Percentiles rank a stretch among this genome's conserved stretches.
phyloP scores from a whole-genome alignment of 2,888 invertebrate species.

The Dolichopus griseipennis region DNA sequence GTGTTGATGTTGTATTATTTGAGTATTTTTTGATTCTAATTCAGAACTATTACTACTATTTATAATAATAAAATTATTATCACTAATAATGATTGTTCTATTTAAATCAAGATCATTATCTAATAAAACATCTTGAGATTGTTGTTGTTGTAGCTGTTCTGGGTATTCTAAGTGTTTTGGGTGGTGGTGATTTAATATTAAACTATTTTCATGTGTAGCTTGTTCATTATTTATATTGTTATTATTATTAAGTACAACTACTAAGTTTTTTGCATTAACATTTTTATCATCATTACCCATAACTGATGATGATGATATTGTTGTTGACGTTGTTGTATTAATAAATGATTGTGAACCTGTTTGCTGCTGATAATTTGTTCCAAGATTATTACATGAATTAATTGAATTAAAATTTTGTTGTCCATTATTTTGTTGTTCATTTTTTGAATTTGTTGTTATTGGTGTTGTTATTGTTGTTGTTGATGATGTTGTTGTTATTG shows the following conservation, averaged over 20 bases:
- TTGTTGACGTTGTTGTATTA: neutral
- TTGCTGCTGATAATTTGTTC: neutral
- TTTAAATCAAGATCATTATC: neutral
- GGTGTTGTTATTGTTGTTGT: too few relatives aligned
- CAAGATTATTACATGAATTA: neutral
- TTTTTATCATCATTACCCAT: neutral
- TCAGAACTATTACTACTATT: neutral
- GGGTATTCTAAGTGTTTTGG: too few relatives aligned
- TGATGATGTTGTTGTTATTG: conserved; percentile 17
- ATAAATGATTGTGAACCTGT: conserved; percentile 11
- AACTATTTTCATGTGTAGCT: neutral
- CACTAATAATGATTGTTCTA: neutral
- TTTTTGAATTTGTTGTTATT: neutral
- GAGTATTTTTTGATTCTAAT: conserved; percentile 17
- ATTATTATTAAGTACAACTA: neutral
- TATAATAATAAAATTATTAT: neutral
- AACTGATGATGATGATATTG: neutral
- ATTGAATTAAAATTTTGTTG: neutral
- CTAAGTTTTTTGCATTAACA: neutral
- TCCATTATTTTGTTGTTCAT: conserved; percentile 12
- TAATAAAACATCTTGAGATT: neutral
- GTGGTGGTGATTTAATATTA: neutral
- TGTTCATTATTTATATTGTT: neutral
- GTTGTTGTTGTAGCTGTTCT: neutral
- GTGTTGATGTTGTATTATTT: conserved; percentile 20